These are phyloP conservation scores for Nasonia giraulti DNA, from an alignment of 1,140 invertebrate species.

Conservation along the genomic window DNA sequence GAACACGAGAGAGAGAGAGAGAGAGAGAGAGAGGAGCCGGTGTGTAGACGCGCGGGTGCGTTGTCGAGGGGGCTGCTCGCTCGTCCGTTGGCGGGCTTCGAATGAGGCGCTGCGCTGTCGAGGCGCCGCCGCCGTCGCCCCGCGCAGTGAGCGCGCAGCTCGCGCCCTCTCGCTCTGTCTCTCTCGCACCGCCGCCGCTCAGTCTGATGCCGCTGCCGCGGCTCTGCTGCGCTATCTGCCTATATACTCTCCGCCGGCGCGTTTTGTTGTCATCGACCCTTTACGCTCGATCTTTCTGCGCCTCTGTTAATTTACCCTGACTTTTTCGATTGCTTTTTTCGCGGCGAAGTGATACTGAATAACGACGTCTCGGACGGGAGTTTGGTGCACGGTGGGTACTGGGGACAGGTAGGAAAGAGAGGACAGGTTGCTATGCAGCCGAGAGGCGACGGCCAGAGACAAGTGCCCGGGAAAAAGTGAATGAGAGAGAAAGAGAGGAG, in stretches of 20 bases:
- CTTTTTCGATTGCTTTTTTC: neutral
- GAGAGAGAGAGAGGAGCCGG: no score
- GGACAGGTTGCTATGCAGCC: slow-evolving; percentile 14
- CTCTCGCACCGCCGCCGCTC: slow-evolving; percentile 19
- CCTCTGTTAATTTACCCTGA: neutral
- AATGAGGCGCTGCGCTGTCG: slow-evolving; percentile 67
- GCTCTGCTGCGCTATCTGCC: neutral
- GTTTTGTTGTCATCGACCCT: slow-evolving; percentile 38
- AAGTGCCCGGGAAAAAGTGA: neutral
- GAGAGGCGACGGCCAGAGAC: neutral
- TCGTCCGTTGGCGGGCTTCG: slow-evolving; percentile 73
- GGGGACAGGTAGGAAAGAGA: neutral
- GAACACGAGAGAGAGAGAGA: neutral
- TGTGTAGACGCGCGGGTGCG: neutral
- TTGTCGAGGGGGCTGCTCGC: slow-evolving; percentile 65
- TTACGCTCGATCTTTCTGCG: slow-evolving; percentile 43
- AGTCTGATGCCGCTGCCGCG: neutral
- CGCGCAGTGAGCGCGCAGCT: slow-evolving; percentile 41
- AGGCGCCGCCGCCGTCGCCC: slow-evolving; percentile 46
- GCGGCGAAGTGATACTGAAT: no score
- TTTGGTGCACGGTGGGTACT: no score
- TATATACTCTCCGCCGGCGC: slow-evolving; percentile 24
- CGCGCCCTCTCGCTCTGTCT: slow-evolving; percentile 41
- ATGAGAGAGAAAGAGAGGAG: neutral
- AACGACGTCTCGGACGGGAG: no score